Evolutionary conservation across 2,113 vertebrate genomes (phyloP), one percentile per base, ranked within the genome.

Genomic region (Boulengeromyrus knoepffleri): DNA sequence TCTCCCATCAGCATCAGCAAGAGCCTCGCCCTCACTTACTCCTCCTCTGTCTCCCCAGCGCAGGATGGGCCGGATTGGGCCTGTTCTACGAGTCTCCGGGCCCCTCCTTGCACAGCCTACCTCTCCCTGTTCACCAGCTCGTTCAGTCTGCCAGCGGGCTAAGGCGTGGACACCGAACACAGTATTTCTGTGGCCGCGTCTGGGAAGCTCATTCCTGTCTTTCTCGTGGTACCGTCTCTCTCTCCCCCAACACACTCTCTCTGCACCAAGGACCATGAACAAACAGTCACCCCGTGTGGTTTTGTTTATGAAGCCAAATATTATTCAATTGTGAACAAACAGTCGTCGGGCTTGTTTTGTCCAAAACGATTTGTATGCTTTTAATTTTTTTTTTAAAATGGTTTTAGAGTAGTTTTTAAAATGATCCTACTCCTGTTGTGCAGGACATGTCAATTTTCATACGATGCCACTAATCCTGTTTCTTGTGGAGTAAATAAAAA

Each of bases 391-490:
- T 31, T 47, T 9, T 10, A 5, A 10, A 77, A 83, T 24, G 13
- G 5, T 85, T 85, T 85, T 27, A 83, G 52, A 89, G 70, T 53
- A 83, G 70, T 89, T 89, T 89, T 89, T 85, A 52, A 87, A 47
- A 87, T 31, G 70, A 36, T 70, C 83, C 58, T 90, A 62, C 52
- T 90, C 84, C 89, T 90, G 85, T 90, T 90, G 83, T 90, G 62
- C 89, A 90, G 89, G 62, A 90, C 85, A 87, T 66, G 56, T 10
- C 21, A 42, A 39, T 87, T 90, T 90, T 58, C 39, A 88, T 80
- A 86, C 24, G 10, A 84, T 66, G 15, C 53, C n/a, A 87, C 17
- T 50, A 49, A 66, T 50, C 45, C 39, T 47, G 84, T 85, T n/a
- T 70, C 84, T 87, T n/a, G 9, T 52, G 62, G 27, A 89, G 2